Evolutionary conservation across 2,888 invertebrate genomes (phyloP), one percentile per base, ranked within the genome.

Genomic region (Standfussiana lucernea): DNA sequence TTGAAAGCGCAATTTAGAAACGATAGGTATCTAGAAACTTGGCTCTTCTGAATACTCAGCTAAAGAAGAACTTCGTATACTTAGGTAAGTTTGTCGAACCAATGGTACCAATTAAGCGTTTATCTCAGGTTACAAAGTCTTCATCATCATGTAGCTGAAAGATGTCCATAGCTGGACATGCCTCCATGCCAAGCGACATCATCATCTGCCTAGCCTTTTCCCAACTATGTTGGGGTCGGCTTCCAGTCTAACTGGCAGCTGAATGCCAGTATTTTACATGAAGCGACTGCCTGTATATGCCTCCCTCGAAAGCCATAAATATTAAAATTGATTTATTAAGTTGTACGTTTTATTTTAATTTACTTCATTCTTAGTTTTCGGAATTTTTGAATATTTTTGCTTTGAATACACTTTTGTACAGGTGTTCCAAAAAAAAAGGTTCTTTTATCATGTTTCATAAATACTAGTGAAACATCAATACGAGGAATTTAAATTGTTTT

Each of bases 41-140:
- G 18, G 15, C 21, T 10, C 28, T 53, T 77, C 28, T 24, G 1
- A 42, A 42, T 8, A 42, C 21, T 37, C 21, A 7, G 13, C 32
- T 66, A 45, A 2, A 11, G 8, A n/a, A 42, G 65, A 32, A 71
- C 13, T 15, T 40, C 6, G 4, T 2, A 40, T 21, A 8, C 4
- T n/a, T 35, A 74, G 10, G 35, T 45, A 37, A 53, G n/a, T 59
- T 59, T 28, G 10, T 45, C 21, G 24, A 32, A 75, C 42, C 3
- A n/a, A 42, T 32, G 35, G 15, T 67, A 42, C 18, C 15, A 72
- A 42, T 21, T n/a, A 32, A 21, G 40, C 8, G 18, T 56, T 56
- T 72, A 56, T 56, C n/a, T n/a, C n/a, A n/a, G n/a, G n/a, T n/a
- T n/a, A n/a, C n/a, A 15, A 56, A 56, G 28, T 56, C 18, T 56